A percentile compares a stretch with the other conserved stretches of the same genome.
These are phyloP conservation scores for Nebria brevicollis DNA, from an alignment of 2,888 invertebrate species.

Conservation along the genomic window DNA sequence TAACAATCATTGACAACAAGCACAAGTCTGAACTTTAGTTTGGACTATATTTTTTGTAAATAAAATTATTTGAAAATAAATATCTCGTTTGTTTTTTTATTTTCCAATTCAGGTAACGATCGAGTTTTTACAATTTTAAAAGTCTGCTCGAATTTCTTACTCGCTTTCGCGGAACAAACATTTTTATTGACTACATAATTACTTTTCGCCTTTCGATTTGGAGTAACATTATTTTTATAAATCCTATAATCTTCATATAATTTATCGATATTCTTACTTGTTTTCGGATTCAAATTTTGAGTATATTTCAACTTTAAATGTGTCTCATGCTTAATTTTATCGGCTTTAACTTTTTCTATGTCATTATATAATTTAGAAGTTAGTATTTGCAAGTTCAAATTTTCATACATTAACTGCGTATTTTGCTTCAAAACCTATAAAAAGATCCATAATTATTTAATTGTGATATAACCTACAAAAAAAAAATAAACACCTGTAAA, in stretches of 20 bases:
- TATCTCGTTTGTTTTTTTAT: slow-evolving; percentile 4
- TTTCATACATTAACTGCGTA: slow-evolving; percentile 61
- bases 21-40: slow-evolving; percentile 33
- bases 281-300: slow-evolving; percentile 4
- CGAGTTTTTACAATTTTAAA: slow-evolving; percentile 12
- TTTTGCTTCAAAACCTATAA: slow-evolving; percentile 61
- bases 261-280: slow-evolving; percentile 28
- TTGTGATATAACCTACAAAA: not conserved
- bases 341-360: slow-evolving; percentile 41
- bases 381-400: slow-evolving; percentile 59
- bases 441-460: not conserved
- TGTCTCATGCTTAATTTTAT: slow-evolving; percentile 33
- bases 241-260: slow-evolving; percentile 22
- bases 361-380: slow-evolving; percentile 48
- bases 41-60: slow-evolving; percentile 7
- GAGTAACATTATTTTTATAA: not conserved
- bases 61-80: slow-evolving; percentile 9
- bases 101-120: slow-evolving; percentile 29
- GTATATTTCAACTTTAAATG: slow-evolving; percentile 31
- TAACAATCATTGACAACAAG: slow-evolving; percentile 16
- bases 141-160: slow-evolving; percentile 4
- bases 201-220: not conserved
- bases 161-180: not conserved
- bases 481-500: slow-evolving; percentile 56
- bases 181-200: not conserved